Base-by-base conservation (phyloP, 2,797 vertebrate genomes). In the Lepus townsendii region DNA sequence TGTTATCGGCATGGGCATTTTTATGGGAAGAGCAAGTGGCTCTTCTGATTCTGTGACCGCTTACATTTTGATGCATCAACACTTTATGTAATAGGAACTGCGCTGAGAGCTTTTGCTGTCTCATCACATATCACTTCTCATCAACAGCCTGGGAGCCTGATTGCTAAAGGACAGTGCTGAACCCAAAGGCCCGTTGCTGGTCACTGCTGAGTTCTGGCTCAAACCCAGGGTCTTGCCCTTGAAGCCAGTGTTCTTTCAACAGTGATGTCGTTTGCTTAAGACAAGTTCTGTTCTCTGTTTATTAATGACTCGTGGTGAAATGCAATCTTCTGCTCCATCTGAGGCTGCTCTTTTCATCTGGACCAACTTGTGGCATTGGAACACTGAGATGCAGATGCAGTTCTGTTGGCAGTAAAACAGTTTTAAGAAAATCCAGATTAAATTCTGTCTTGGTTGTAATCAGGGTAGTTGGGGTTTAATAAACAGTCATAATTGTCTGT, bases 241-340 rank as follows among this genome's bases (percentile, higher is more conserved):
- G 72, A 84, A 79, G 54, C n/a, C 42, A 68, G 13, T 80, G 19
- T 71, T 94, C 73, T 76, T 78, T 79, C 50, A 13, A 73, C 2
- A 87, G 32, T 42, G 24, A 26, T 82, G 8, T 66, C 60, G 68
- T 84, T 76, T 69, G 88, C 20, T 84, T 94, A 83, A 69, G 42
- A 54, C 63, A 57, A 6, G 38, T 19, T 82, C 35, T 95, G 20
- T 20, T 87, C 9, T 90, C 75, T 90, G 57, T 62, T 92, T 68
- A 86, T 88, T 79, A 82, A 78, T 84, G 86, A 73, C n/a, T 35
- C 68, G 93, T 73, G 13, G 17, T 57, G 19, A 83, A 68, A 77
- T 78, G 11, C 50, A 71, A 42, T 93, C 82, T 68, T 62, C n/a
- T 83, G 7, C 90, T 77, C 73, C 68, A 50, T 32, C 26, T 54